Evolutionary conservation across 2,113 vertebrate genomes (phyloP).

Genomic region (Lipotes vexillifer): DNA sequence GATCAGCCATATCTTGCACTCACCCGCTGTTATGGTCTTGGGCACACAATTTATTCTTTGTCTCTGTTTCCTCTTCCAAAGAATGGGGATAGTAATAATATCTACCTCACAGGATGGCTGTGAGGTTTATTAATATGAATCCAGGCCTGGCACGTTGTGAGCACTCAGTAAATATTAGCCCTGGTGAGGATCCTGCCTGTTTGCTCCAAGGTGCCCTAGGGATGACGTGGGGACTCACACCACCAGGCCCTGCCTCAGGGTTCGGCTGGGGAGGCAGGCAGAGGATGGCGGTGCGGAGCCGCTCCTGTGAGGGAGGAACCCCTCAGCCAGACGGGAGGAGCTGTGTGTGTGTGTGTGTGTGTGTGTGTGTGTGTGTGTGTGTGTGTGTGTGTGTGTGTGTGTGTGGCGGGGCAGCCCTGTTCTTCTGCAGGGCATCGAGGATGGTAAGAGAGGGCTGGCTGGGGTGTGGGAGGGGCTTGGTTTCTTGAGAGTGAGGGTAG

Average conservation of each 20-base stretch:
- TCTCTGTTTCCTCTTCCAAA: neutral
- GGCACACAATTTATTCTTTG: neutral
- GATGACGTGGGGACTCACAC: neutral
- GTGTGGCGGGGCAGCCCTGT: fast-evolving
- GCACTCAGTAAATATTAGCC: neutral
- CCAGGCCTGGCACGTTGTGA: neutral
- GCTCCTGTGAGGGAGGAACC: neutral
- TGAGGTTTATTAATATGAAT: neutral
- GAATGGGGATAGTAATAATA: neutral
- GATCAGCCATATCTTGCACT: neutral
- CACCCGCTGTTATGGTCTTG: neutral
- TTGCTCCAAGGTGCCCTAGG: neutral
- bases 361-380: no score
- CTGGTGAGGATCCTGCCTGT: neutral
- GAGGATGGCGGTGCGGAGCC: neutral
- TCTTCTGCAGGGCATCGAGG: neutral
- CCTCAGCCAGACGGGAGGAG: neutral
- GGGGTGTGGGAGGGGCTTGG: fast-evolving
- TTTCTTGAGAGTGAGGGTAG: neutral
- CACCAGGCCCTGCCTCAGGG: neutral
- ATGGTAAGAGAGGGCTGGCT: neutral
- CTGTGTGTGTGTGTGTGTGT: neutral
- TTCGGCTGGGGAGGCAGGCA: neutral
- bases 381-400: fast-evolving
- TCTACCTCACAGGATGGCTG: neutral